A percentile compares a stretch with the other conserved stretches of the same genome.
Conservation (phyloP, 1,140 invertebrate species). For the Liolophura sinensis region DNA sequence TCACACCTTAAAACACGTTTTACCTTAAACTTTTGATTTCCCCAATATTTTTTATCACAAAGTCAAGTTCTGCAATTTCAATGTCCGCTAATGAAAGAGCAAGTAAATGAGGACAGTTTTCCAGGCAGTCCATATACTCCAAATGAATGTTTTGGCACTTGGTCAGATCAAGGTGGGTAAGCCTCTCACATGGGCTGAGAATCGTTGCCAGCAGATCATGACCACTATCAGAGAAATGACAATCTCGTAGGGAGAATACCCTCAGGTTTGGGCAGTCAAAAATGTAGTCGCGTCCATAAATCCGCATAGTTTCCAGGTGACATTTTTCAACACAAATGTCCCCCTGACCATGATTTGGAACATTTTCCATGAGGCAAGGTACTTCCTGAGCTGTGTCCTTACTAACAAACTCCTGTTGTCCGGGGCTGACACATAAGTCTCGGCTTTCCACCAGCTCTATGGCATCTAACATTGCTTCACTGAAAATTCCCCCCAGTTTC, state of each 20-base stretch:
- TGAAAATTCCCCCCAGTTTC: constrained; percentile 45
- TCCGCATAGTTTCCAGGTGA: constrained; percentile 1
- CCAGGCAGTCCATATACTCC: constrained; percentile 17
- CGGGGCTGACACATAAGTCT: not conserved
- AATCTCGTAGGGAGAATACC: constrained; percentile 66
- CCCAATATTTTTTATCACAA: constrained; percentile 63
- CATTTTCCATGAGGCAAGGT: not conserved
- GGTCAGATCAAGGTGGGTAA: constrained; percentile 80
- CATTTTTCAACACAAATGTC: constrained; percentile 5
- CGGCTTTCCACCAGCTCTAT: not conserved
- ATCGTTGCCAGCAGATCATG: constrained; percentile 64
- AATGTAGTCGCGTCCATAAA: constrained; percentile 54
- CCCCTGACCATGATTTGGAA: constrained; percentile 11
- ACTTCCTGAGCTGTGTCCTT: not conserved
- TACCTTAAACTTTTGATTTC: constrained; percentile 64
- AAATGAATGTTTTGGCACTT: constrained; percentile 11
- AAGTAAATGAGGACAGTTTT: constrained; percentile 58
- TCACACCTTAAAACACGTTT: too few species aligned
- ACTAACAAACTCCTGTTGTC: too few species aligned
- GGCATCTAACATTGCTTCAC: constrained; percentile 19
- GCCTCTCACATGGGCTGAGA: constrained; percentile 64
- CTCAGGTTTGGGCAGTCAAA: constrained; percentile 70
- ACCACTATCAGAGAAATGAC: constrained; percentile 46
- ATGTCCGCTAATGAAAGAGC: constrained; percentile 67
- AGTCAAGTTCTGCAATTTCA: constrained; percentile 48